Evolutionary conservation across 2,113 vertebrate species (phyloP), one percentile per base, ranked within the genome.

Genomic region (Bujurquina vittata): DNA sequence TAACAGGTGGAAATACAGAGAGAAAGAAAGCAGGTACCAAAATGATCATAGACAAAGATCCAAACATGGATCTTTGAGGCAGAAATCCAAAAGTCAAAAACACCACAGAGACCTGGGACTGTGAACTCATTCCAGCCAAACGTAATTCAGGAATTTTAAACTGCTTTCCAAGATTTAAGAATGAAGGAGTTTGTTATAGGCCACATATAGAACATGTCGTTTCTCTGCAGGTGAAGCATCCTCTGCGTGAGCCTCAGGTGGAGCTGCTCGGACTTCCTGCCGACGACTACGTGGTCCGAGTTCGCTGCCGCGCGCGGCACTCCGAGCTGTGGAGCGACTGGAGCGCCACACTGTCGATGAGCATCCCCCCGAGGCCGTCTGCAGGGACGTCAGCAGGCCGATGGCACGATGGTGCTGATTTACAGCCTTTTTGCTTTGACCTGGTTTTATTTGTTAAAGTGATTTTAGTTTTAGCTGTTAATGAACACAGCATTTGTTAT

Each of bases 281-380:
- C 5, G 93, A 93, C 0, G 89, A 91, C n/a, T 95, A 94, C 18
- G 67, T 93, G 63, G 40, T 94, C 4, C 86, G 91, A 22, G 95
- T 95, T 14, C 94, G 95, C 8, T 96, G 94, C 62, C 93, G 95
- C 0, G 95, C 96, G 0, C 79, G 77, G 6, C 95, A 95, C 90
- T 90, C 85, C 49, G 82, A 85, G 5, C 83, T 92, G 75, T 96
- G 95, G 95, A 96, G 96, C 91, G 26, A 83, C 1, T 96, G 95
- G 96, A 96, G 95, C 77, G 3, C 73, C 18, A 3, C 80, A 5
- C 61, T 95, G 31, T 8, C 23, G 10, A 62, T 96, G 75, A 90
- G 43, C 63, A 69, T 96, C 76, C 92, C 91, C 7, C 2, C 72
- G 43, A 75, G 55, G 49, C 78, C 77, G 1, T 63, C 87, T 0